Evolutionary conservation across 2,113 vertebrate species (phyloP).

Genomic region (Proteles cristata): DNA sequence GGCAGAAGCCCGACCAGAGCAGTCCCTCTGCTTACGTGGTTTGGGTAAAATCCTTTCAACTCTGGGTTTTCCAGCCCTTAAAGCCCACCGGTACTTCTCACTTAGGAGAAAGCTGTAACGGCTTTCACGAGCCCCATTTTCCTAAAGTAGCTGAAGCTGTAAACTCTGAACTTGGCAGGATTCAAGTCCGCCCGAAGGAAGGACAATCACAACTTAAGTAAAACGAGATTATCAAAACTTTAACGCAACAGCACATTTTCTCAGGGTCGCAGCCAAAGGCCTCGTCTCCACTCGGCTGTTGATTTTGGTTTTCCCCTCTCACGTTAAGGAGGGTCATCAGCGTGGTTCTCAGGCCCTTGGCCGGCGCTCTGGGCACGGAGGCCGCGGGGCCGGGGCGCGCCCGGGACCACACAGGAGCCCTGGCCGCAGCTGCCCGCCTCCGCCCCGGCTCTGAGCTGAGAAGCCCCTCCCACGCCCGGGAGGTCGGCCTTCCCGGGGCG

Average conservation of each 20-base stretch:
- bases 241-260: not conserved
- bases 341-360: not conserved
- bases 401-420: constrained; percentile 31
- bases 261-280: not conserved
- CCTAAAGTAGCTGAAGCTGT: not conserved
- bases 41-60: not conserved
- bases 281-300: accelerated
- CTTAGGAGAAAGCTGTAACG: accelerated
- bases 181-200: not conserved
- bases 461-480: not conserved
- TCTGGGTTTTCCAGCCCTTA: not conserved
- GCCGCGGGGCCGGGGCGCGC: not conserved
- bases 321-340: not conserved
- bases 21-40: accelerated
- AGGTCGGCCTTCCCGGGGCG: not conserved
- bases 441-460: not conserved
- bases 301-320: not conserved
- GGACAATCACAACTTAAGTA: not conserved
- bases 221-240: not conserved
- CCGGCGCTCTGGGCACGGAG: not conserved
- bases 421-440: not conserved
- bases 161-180: not conserved
- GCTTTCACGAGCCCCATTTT: accelerated
- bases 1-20: not conserved
- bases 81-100: accelerated